phyloP scores from a whole-genome alignment of 2,888 invertebrate species.

The Cheilosia soror region DNA sequence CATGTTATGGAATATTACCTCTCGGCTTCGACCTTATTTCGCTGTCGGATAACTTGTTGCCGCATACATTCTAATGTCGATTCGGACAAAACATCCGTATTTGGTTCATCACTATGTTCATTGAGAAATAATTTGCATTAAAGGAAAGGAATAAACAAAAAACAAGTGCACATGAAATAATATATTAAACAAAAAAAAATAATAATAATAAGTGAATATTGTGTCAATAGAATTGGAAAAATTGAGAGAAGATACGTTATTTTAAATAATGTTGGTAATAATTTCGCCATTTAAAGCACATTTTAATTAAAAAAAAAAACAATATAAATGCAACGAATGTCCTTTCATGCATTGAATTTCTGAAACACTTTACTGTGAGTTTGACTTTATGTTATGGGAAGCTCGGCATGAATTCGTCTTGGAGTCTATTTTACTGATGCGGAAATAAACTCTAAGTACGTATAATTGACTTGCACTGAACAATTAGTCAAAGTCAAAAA shows the following conservation, averaged over 20 bases:
- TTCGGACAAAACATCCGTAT: constrained; percentile 90
- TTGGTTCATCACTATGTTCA: constrained; percentile 78
- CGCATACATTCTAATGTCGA: constrained; percentile 93
- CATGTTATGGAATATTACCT: constrained; percentile 85
- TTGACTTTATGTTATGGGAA: too few relatives aligned
- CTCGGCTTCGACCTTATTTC: constrained; percentile 92
- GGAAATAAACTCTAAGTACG: too few relatives aligned
- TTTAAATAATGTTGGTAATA: background rate
- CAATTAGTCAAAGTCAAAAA: too few relatives aligned
- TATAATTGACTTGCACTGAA: too few relatives aligned
- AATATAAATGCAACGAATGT: too few relatives aligned
- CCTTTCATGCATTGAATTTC: too few relatives aligned
- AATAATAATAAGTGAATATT: constrained; percentile 11
- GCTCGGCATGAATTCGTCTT: too few relatives aligned
- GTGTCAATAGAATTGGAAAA: constrained; percentile 27
- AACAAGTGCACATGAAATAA: constrained; percentile 52
- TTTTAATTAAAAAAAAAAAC: background rate
- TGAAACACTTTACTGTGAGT: too few relatives aligned
- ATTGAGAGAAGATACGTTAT: constrained; percentile 5
- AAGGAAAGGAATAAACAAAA: constrained; percentile 45
- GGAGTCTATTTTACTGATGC: too few relatives aligned
- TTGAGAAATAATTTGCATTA: constrained; percentile 60
- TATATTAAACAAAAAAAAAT: constrained; percentile 31
- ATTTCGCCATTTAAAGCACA: constrained; percentile 34
- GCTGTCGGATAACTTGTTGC: constrained; percentile 90